Percentiles rank a stretch among this genome's conserved stretches.
These are phyloP conservation scores for Lytechinus pictus DNA, from an alignment of 35 echinoderm and acorn worm genomes.

Conservation along the genomic window DNA sequence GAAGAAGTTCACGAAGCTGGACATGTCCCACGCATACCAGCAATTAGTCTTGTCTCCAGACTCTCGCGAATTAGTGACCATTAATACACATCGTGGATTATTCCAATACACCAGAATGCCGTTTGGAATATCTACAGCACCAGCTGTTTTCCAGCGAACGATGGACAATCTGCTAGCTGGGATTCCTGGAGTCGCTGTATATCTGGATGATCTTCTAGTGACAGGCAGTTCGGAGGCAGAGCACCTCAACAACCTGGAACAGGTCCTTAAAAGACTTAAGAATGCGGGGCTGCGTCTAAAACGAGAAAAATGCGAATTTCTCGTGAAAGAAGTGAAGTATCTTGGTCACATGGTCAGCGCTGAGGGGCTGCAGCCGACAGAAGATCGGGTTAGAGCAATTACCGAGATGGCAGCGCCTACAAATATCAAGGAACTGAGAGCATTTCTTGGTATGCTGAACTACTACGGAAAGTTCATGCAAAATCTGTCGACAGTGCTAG, in stretches of 20 bases:
- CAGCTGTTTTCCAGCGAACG: conserved; percentile 59
- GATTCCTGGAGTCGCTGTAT: conserved; percentile 42
- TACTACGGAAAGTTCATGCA: conserved; percentile 78
- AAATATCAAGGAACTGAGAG: conserved; percentile 65
- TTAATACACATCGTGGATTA: conserved; percentile 31
- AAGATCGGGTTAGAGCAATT: conserved; percentile 54
- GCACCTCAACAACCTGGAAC: conserved; percentile 59
- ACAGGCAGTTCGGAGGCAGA: conserved; percentile 64
- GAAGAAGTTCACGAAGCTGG: conserved; percentile 35
- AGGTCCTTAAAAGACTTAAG: conserved; percentile 53
- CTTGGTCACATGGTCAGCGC: conserved; percentile 58
- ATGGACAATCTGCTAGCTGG: conserved; percentile 53
- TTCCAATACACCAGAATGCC: conserved; percentile 19
- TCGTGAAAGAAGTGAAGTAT: conserved; percentile 62
- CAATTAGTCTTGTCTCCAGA: conserved; percentile 32
- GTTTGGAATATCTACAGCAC: conserved; percentile 50
- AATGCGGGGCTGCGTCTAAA: conserved; percentile 64
- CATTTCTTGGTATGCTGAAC: conserved; percentile 72
- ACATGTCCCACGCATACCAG: conserved; percentile 43
- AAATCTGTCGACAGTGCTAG: conserved; percentile 65
- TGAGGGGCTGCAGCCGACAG: conserved; percentile 59
- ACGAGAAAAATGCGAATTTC: conserved; percentile 75
- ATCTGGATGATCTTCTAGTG: conserved; percentile 66
- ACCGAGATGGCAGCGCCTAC: conserved; percentile 35
- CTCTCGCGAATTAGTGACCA: conserved; percentile 15